A percentile compares a stretch with the other conserved stretches of the same genome.
Conservation (phyloP, 1,140 invertebrate species). For the Platorchestia sp. region DNA sequence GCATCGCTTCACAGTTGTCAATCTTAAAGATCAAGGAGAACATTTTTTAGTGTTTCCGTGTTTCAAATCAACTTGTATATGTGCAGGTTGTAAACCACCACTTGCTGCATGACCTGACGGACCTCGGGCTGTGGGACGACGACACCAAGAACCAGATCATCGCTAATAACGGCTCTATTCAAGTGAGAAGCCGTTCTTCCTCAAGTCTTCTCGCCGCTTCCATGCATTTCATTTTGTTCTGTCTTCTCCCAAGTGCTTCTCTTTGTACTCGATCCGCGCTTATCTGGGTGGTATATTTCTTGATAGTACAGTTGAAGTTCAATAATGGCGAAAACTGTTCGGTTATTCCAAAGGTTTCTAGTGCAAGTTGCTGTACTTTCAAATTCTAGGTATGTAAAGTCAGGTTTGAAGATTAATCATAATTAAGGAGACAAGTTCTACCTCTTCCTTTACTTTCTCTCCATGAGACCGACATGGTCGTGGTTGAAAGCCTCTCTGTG, state of each 20-base stretch:
- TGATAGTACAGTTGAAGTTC: neutral
- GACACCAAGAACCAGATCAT: conserved; percentile 98
- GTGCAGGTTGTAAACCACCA: conserved; percentile 97
- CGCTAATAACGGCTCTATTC: conserved; percentile 92
- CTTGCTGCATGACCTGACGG: conserved; percentile 92
- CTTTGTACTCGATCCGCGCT: too few relatives aligned
- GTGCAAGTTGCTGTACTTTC: too few relatives aligned
- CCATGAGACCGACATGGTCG: too few relatives aligned
- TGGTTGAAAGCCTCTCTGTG: too few relatives aligned
- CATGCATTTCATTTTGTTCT: neutral
- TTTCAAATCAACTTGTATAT: neutral
- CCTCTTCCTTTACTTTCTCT: too few relatives aligned
- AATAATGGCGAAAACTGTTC: neutral
- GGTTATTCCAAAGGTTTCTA: too few relatives aligned
- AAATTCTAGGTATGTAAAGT: too few relatives aligned
- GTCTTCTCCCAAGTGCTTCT: neutral
- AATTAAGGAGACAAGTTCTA: too few relatives aligned
- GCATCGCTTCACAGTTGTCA: too few relatives aligned
- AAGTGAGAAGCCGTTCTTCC: conserved; percentile 71
- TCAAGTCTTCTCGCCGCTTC: neutral
- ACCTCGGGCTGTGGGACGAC: conserved; percentile 92
- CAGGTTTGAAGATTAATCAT: too few relatives aligned
- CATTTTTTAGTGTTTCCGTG: too few relatives aligned
- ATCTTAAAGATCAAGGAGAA: too few relatives aligned
- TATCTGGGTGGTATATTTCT: neutral